Percentiles rank a stretch among this genome's conserved stretches.
Conservation (phyloP, 2,113 vertebrate species). For the Festucalex cinctus region DNA sequence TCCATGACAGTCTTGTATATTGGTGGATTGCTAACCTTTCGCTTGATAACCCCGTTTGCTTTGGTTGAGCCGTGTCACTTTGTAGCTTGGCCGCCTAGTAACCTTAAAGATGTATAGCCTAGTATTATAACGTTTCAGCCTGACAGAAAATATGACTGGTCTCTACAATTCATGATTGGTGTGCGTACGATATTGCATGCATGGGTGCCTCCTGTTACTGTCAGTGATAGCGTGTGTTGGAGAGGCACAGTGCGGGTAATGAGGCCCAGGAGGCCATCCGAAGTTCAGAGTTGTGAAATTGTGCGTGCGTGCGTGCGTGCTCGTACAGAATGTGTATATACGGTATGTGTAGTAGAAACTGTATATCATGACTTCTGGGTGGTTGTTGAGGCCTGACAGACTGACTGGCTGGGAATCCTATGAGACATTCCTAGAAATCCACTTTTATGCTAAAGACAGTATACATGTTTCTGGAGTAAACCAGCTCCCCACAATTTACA, state of each 20-base stretch:
- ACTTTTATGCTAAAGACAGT: constrained; percentile 59
- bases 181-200: constrained; percentile 18
- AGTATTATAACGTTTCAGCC: too few relatives aligned
- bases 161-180: neutral
- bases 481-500: too few relatives aligned
- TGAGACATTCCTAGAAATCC: constrained; percentile 60
- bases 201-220: constrained; percentile 14
- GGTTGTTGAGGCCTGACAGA: constrained; percentile 47
- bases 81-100: too few relatives aligned
- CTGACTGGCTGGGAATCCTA: constrained; percentile 44
- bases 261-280: constrained; percentile 45
- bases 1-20: too few relatives aligned
- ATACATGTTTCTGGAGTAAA: too few relatives aligned
- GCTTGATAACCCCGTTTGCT: too few relatives aligned
- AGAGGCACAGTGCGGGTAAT: constrained; percentile 59
- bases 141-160: too few relatives aligned
- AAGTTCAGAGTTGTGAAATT: constrained; percentile 45
- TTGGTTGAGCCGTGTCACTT: too few relatives aligned
- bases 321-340: neutral
- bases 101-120: too few relatives aligned
- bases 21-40: too few relatives aligned
- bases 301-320: neutral
- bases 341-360: neutral
- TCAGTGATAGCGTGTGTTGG: constrained; percentile 40
- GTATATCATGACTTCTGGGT: constrained; percentile 53